phyloP scores from a whole-genome alignment of 2,888 invertebrate species.

The Oxyteleia sp. region DNA sequence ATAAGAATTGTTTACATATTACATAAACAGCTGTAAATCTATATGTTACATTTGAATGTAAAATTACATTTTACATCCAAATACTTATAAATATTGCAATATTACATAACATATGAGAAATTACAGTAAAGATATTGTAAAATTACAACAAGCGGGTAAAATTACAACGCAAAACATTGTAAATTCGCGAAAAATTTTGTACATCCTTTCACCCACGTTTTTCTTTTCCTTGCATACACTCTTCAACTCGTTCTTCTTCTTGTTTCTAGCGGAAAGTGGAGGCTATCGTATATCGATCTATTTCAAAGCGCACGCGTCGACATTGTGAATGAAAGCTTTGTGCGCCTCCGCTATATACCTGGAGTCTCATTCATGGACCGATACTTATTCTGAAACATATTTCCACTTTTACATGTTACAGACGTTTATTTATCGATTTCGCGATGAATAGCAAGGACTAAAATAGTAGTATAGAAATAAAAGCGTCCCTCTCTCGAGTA shows the following conservation, averaged over 20 bases:
- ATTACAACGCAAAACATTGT: no score
- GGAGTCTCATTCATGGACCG: slow-evolving; percentile 81
- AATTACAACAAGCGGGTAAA: no score
- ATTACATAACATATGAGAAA: no score
- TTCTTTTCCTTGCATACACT: not conserved
- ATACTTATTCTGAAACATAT: slow-evolving; percentile 63
- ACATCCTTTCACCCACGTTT: not conserved
- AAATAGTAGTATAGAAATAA: no score
- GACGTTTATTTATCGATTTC: slow-evolving; percentile 6
- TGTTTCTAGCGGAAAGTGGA: slow-evolving; percentile 61
- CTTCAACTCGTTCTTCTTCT: slow-evolving; percentile 7
- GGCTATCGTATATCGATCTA: slow-evolving; percentile 82
- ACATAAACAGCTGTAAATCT: no score
- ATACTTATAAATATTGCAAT: no score
- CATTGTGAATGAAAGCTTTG: slow-evolving; percentile 82
- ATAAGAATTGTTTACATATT: no score
- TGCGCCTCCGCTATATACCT: slow-evolving; percentile 77
- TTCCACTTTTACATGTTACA: slow-evolving; percentile 63
- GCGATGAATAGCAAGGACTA: no score
- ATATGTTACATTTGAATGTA: no score
- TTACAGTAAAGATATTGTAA: no score
- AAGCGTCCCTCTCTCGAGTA: no score
- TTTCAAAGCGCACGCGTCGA: slow-evolving; percentile 79
- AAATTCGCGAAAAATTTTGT: slow-evolving; percentile 89
- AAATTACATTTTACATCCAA: no score